A percentile compares a stretch with the other conserved stretches of the same genome.
Evolutionary conservation across 1,140 invertebrate species (phyloP).

Genomic region (Holotrichia oblita): DNA sequence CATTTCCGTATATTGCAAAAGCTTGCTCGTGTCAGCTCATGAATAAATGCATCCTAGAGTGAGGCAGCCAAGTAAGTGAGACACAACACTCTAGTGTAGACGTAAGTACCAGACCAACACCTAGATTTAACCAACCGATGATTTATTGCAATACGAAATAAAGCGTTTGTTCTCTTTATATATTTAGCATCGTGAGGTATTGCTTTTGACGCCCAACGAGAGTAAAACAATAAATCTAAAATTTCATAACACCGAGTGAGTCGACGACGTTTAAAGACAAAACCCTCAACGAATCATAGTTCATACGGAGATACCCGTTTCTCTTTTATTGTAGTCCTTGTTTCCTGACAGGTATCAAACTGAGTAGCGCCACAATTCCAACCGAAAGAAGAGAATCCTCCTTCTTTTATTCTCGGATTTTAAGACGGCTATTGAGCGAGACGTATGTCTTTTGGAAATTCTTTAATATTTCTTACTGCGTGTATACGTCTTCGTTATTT

Average conservation of each 20-base stretch:
- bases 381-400: not conserved
- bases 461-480: too few species aligned
- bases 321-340: not conserved
- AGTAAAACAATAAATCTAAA: constrained; percentile 37
- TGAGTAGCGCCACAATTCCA: not conserved
- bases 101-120: not conserved
- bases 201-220: not conserved
- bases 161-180: not conserved
- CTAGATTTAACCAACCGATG: not conserved
- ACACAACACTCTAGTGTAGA: not conserved
- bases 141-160: not conserved
- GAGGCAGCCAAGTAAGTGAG: not conserved
- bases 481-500: too few species aligned
- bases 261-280: constrained; percentile 28
- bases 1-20: not conserved
- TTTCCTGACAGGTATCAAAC: not conserved
- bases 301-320: constrained; percentile 38
- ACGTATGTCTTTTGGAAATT: too few species aligned
- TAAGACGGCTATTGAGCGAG: not conserved
- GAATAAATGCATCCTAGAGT: not conserved
- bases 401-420: constrained; percentile 35
- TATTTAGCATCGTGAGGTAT: not conserved
- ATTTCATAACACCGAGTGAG: constrained; percentile 15
- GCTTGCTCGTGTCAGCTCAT: not conserved
- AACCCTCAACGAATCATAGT: constrained; percentile 42